phyloP scores from a whole-genome alignment of 2,888 invertebrate genomes.

The Villa cingulata region DNA sequence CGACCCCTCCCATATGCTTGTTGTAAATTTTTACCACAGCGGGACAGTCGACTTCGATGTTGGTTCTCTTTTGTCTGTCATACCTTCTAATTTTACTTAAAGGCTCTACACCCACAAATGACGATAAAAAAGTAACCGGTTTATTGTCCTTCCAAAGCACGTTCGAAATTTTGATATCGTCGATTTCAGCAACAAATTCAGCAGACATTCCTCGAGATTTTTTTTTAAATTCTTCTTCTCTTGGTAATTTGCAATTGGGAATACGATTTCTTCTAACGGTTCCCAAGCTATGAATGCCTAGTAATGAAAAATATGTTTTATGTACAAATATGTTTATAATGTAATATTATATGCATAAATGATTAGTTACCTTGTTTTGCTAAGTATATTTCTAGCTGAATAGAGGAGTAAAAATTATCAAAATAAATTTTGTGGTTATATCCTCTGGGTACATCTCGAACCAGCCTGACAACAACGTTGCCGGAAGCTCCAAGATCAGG shows the following conservation, averaged over 20 bases:
- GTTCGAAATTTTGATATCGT: conserved; percentile 7
- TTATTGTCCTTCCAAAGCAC: too few relatives aligned
- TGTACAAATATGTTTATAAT: background rate
- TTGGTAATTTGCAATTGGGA: too few relatives aligned
- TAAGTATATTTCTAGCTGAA: background rate
- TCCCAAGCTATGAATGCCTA: conserved; percentile 4
- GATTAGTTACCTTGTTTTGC: background rate
- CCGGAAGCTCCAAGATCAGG: conserved; percentile 11
- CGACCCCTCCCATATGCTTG: too few relatives aligned
- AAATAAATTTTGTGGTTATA: background rate
- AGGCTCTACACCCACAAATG: too few relatives aligned
- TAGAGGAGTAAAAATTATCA: background rate
- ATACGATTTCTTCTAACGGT: too few relatives aligned
- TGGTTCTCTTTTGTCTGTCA: too few relatives aligned
- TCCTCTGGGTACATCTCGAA: conserved; percentile 4
- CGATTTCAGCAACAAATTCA: conserved; percentile 11
- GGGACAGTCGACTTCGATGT: background rate
- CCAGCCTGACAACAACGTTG: conserved; percentile 9
- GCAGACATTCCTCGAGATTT: conserved; percentile 12
- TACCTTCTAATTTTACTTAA: too few relatives aligned
- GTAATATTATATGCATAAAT: too few relatives aligned
- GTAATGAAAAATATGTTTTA: too few relatives aligned
- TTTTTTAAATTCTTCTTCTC: conserved; percentile 7
- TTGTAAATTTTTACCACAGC: conserved; percentile 5
- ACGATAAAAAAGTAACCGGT: too few relatives aligned